Base-by-base conservation (phyloP, 1,140 invertebrate genomes). In the Pseudomyrmex cubaensis region DNA sequence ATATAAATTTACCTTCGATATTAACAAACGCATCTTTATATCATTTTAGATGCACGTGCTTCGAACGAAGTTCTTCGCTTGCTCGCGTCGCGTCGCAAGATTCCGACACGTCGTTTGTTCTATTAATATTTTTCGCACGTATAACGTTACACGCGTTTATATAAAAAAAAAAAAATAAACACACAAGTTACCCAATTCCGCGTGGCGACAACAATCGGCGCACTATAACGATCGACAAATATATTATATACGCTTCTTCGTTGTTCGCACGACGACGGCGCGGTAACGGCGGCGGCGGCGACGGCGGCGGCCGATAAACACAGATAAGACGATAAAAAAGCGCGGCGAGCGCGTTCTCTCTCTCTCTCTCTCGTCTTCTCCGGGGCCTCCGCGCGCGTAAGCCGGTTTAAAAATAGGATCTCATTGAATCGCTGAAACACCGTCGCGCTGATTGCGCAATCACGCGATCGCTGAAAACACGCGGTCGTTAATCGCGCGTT, bases 401-500 rank as follows among this genome's bases (percentile, higher is more conserved):
- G 56, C 46, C 2, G 25, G 9, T 70, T 80, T 80, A 80, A 80
- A 80, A 80, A 80, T 80, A 80, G 66, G 35, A 72, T 44, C 54
- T 80, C 76, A 80, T 80, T 80, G 76, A 80, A 80, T 70, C 76
- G 64, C 54, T 70, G 64, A 78, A 78, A 78, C 64, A 35, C 48
- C 70, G 59, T 82, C 50, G 82, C 62, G 82, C 62, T 77, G 73
- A 78, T 78, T 83, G 52, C 82, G 54, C 62, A 77, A 76, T 76
- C 69, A 75, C 57, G 78, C 78, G 70, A 82, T 80, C 54, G 56
- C 66, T 80, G 54, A 80, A 80, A 80, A 82, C 69, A 75, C 70
- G 78, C 72, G 72, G 82, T 82, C 83, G 76, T 80, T 80, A 80
- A 78, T 77, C 75, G 75, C 63, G 75, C 35, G 50, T 77, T 77